A percentile compares a stretch with the other conserved stretches of the same genome.
phyloP scores from a whole-genome alignment of 1,140 invertebrate genomes.

The Danaus plexippus region DNA sequence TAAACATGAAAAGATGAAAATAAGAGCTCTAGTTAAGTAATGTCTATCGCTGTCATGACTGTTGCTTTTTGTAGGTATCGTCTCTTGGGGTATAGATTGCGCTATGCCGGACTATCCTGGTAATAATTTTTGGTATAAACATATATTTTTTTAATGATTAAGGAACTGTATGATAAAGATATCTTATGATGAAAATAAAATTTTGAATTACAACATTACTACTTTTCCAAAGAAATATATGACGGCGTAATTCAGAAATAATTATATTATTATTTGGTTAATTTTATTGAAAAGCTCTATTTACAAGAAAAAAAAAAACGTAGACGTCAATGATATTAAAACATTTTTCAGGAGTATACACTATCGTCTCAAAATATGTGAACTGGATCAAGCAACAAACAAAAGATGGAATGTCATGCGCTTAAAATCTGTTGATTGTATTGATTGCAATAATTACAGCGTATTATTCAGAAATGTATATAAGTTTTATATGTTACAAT shows the following conservation, averaged over 20 bases:
- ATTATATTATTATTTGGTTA: constrained; percentile 2
- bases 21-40: too few species aligned
- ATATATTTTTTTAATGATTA: constrained; percentile 27
- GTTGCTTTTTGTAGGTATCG: constrained; percentile 52
- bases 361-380: constrained; percentile 67
- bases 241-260: too few species aligned
- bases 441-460: neutral
- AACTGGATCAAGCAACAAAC: constrained; percentile 69
- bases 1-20: too few species aligned
- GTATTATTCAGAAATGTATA: neutral
- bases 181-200: too few species aligned
- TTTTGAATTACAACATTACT: too few species aligned
- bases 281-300: neutral
- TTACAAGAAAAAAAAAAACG: too few species aligned
- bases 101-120: constrained; percentile 71
- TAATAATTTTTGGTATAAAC: constrained; percentile 30
- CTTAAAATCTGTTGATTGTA: neutral
- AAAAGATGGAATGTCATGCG: constrained; percentile 45
- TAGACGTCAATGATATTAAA: constrained; percentile 13
- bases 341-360: constrained; percentile 67
- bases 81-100: constrained; percentile 77
- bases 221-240: too few species aligned
- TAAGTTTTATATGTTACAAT: constrained; percentile 4
- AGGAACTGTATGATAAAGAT: too few species aligned
- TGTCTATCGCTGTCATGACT: too few species aligned